These are phyloP conservation scores for Columba livia DNA, from an alignment of 2,113 vertebrate genomes.

Conservation along the genomic window DNA sequence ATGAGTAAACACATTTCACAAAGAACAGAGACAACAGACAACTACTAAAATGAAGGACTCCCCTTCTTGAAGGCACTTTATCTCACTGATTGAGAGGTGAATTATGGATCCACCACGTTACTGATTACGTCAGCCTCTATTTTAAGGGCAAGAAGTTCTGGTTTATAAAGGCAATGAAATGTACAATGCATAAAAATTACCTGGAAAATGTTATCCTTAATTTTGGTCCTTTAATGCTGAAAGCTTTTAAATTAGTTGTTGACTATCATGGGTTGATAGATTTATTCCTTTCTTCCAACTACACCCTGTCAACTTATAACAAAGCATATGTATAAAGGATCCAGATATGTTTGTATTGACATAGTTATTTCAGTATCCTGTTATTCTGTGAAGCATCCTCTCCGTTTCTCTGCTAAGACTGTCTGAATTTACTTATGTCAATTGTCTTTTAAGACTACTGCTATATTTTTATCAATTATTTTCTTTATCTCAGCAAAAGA, in stretches of 20 bases:
- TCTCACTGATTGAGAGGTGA: not conserved
- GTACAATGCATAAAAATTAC: not conserved
- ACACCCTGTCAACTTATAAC: not conserved
- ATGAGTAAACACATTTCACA: conserved; percentile 48
- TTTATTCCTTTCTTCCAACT: not conserved
- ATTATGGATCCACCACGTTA: not conserved
- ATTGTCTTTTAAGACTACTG: not conserved
- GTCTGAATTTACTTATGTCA: not conserved
- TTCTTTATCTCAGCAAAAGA: not conserved
- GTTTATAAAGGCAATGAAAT: not conserved
- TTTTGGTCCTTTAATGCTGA: not conserved
- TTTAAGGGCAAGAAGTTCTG: not conserved
- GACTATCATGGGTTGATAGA: not conserved
- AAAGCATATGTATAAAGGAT: not conserved
- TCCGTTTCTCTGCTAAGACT: not conserved
- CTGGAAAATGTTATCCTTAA: not conserved
- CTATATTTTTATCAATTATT: not conserved
- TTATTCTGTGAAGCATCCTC: not conserved
- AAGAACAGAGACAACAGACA: not conserved
- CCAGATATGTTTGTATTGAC: not conserved
- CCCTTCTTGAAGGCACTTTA: not conserved
- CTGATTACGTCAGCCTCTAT: not conserved
- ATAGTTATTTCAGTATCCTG: not conserved
- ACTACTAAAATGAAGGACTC: not conserved
- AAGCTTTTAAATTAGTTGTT: not conserved